Evolutionary conservation across 2,797 vertebrate species (phyloP), one percentile per base, ranked within the genome.

Genomic region (Atherinosoma microstoma): DNA sequence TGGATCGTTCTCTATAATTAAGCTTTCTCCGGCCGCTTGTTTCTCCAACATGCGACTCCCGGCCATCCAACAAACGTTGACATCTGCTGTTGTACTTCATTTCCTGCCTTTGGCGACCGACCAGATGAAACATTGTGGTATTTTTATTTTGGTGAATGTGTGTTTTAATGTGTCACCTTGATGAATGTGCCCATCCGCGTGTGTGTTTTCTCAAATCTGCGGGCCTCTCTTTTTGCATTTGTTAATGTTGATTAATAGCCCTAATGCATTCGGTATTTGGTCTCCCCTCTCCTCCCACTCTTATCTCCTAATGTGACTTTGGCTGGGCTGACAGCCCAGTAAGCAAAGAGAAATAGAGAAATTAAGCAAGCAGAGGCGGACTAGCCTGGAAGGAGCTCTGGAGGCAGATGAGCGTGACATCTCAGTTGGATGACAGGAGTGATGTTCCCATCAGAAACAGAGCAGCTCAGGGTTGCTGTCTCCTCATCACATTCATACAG

Each of bases 211-310:
- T 72, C 78, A 90, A 91, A 92, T 89, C 76, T 73, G 75, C 13
- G 24, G 22, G 80, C 75, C 73, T 84, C 81, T 86, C 86, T 85
- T 47, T 81, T 88, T 73, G 29, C 86, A 92, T 91, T 91, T 84
- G 76, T 89, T 93, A 89, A 92, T 91, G 86, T 83, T 94, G 92
- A 94, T 92, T 93, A 93, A 94, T 94, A 88, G 91, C 85, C 78
- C 78, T 89, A 85, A 92, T 93, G 87, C 82, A 70, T 93, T 90
- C 89, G 89, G 85, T 93, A 85, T 93, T 91, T 86, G 87, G 85
- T 82, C 88, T 91, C 83, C 75, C 84, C 78, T 89, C 84, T 90
- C 89, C 91, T 73, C 91, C 92, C 87, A 87, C 91, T 90, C 88
- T 86, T 84, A 90, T 92, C 90, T 92, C 76, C 85, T 91, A 90